phyloP scores from a whole-genome alignment of 2,888 invertebrate species.

The Cephalotes varians region DNA sequence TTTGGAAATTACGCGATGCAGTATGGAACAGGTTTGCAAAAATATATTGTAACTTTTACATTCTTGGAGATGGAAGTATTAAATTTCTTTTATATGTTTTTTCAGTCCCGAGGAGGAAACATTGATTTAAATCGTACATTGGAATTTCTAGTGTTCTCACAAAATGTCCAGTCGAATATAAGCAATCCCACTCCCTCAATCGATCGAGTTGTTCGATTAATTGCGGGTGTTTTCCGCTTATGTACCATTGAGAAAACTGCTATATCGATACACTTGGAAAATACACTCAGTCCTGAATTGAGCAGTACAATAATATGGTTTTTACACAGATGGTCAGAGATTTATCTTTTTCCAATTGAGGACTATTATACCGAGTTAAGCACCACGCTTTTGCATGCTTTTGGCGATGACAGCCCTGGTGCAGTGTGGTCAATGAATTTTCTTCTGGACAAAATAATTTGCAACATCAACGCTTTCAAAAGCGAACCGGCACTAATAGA shows the following conservation, averaged over 20 bases:
- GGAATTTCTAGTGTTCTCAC: conserved; percentile 86
- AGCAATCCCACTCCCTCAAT: conserved; percentile 77
- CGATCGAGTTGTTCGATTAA: conserved; percentile 87
- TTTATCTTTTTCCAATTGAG: conserved; percentile 89
- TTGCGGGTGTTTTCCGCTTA: conserved; percentile 91
- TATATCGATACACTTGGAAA: conserved; percentile 89
- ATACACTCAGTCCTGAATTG: conserved; percentile 92
- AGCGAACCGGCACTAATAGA: conserved; percentile 88
- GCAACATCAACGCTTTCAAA: conserved; percentile 88
- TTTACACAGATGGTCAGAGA: conserved; percentile 91
- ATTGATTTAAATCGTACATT: conserved; percentile 86
- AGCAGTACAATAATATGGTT: conserved; percentile 93
- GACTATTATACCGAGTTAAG: conserved; percentile 87
- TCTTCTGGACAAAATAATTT: conserved; percentile 89
- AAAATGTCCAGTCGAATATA: conserved; percentile 81
- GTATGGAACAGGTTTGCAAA: conserved; percentile 86
- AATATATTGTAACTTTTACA: not conserved
- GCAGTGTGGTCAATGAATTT: conserved; percentile 89
- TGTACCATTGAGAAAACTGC: conserved; percentile 92
- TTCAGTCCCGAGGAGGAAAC: conserved; percentile 77
- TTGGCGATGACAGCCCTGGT: conserved; percentile 90
- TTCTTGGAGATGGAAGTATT: not conserved
- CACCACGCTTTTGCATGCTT: conserved; percentile 88
- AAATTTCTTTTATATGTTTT: conserved; percentile 13
- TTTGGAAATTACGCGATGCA: conserved; percentile 89